Evolutionary conservation across 2,888 invertebrate genomes (phyloP), one percentile per base, ranked within the genome.

Genomic region (Pemphredon lugubris): DNA sequence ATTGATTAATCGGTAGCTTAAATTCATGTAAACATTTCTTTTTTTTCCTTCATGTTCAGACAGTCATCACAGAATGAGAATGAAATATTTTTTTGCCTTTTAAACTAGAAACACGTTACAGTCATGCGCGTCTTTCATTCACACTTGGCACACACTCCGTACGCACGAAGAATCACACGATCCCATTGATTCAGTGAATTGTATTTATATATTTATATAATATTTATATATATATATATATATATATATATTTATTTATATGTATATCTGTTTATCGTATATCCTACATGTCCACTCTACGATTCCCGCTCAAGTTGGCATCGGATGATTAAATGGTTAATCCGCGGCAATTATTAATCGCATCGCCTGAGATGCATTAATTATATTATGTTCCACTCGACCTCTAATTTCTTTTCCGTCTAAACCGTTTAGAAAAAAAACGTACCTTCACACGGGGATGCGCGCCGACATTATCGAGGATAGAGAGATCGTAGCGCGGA

Each of bases 51-150:
- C 53, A 77, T 85, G 86, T 83, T 83, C 86, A 83, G 83, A 87
- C 86, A 87, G 82, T 86, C 88, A 88, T 88, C 88, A 88, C 88
- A 87, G 87, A 87, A 87, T 87, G 83, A 86, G 86, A 87, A 87
- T 87, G 85, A 88, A 88, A 87, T 83, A 82, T 85, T 73, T 73
- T 73, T 75, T 51, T 37, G 70, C 74, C 61, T 73, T 64, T 65
- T 75, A 76, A 73, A 73, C 73, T 80, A 85, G 76, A 81, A 85
- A 84, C 82, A 82, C 81, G 77, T 77, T 79, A 77, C 71, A 75
- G 21, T 64, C 67, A 39, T 73, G 66, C 76, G 54, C 64, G 30
- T 21, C 74, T 58, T 64, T 67, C 68, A 57, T 59, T 32, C 67
- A 47, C 57, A 45, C 65, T 30, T 40, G 53, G 50, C 50, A 51